These are phyloP conservation scores for Psylliodes chrysocephalus DNA, from an alignment of 2,888 invertebrate genomes.

Conservation along the genomic window DNA sequence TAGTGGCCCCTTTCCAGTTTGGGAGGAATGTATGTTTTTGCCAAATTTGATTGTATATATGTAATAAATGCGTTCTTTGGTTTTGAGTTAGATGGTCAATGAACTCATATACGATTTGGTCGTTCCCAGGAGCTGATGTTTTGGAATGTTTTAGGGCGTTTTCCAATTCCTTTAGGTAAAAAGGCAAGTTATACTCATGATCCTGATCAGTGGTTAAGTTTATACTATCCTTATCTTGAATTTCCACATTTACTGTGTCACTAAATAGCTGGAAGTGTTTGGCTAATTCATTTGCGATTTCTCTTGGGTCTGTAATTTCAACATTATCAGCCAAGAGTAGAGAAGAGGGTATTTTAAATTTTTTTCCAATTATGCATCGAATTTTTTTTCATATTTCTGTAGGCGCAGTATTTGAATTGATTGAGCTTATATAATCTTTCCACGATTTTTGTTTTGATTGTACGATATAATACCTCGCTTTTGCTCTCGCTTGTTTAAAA, in stretches of 20 bases:
- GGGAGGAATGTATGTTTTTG: slow-evolving; percentile 3
- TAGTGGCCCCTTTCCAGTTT: slow-evolving; percentile 20
- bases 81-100: neutral
- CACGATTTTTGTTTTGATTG: slow-evolving; percentile 2
- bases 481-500: slow-evolving; percentile 14
- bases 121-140: slow-evolving; percentile 14
- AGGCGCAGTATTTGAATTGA: neutral
- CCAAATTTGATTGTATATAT: slow-evolving; percentile 27
- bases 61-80: neutral
- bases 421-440: slow-evolving; percentile 4
- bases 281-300: slow-evolving; percentile 7
- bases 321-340: neutral
- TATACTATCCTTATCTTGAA: too few species aligned
- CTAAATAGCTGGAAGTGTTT: slow-evolving; percentile 9
- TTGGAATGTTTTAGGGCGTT: neutral
- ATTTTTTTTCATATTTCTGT: slow-evolving; percentile 24
- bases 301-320: neutral
- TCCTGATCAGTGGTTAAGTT: too few species aligned
- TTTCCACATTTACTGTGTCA: neutral
- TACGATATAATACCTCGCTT: slow-evolving; percentile 16
- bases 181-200: neutral
- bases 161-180: neutral
- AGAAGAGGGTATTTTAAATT: neutral
- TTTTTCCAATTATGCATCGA: slow-evolving; percentile 1
- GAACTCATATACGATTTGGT: slow-evolving; percentile 15